phyloP scores from a whole-genome alignment of 2,888 invertebrate species.

The Linnaemya tessellans region DNA sequence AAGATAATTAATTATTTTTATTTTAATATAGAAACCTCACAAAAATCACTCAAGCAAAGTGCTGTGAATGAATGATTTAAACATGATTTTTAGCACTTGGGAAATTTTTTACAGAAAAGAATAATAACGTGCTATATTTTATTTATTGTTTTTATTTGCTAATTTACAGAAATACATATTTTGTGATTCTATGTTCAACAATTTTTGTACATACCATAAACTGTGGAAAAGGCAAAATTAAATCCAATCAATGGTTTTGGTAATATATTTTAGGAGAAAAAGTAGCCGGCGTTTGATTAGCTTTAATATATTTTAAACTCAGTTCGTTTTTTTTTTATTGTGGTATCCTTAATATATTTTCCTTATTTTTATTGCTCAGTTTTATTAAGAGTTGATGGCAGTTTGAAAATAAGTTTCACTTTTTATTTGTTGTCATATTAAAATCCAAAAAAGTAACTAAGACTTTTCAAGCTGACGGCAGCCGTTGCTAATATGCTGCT shows the following conservation, averaged over 20 bases:
- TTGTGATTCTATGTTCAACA: not conserved
- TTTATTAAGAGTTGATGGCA: slow-evolving; percentile 30
- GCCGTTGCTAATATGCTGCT: slow-evolving; percentile 60
- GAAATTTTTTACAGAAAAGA: not conserved
- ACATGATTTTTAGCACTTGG: not conserved
- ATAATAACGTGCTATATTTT: not conserved
- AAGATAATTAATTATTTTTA: slow-evolving; percentile 20
- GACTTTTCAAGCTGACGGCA: slow-evolving; percentile 48
- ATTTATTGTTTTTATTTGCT: not conserved
- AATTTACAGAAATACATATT: not conserved
- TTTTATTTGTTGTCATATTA: slow-evolving; percentile 71
- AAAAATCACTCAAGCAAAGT: not conserved
- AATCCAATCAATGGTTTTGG: slow-evolving; percentile 33
- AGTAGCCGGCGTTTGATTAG: not conserved
- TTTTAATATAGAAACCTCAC: not conserved
- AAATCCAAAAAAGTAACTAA: slow-evolving; percentile 48
- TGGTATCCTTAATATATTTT: slow-evolving; percentile 40
- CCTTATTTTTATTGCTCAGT: slow-evolving; percentile 19
- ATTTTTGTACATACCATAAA: slow-evolving; percentile 75
- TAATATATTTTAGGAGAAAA: slow-evolving; percentile 4
- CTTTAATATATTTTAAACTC: not conserved
- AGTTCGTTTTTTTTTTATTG: slow-evolving; percentile 7
- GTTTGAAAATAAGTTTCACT: slow-evolving; percentile 67
- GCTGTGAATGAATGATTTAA: not conserved
- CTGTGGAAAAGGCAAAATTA: slow-evolving; percentile 63